Percentiles rank a stretch among this genome's conserved stretches.
Evolutionary conservation across 1,140 invertebrate species (phyloP).

Genomic region (Drosophila bocqueti): DNA sequence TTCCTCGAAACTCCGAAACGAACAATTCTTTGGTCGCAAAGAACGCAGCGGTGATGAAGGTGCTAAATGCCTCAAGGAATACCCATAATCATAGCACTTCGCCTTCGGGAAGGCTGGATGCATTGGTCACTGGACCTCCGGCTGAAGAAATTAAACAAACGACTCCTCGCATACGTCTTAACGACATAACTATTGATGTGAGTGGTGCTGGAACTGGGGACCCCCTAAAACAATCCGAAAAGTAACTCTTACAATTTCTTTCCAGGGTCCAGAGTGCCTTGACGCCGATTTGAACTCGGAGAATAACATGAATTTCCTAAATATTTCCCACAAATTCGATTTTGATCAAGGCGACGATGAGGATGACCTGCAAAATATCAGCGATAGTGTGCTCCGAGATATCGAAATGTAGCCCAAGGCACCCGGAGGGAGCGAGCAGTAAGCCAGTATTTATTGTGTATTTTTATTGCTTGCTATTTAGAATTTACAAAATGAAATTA

Average conservation of each 20-base stretch:
- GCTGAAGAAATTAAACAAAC: conserved; percentile 9
- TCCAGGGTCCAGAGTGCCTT: conserved; percentile 26
- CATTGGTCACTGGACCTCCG: conserved; percentile 54
- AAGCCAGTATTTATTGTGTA: conserved; percentile 15
- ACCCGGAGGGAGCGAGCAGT: background rate
- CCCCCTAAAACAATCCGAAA: background rate
- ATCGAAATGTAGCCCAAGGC: conserved; percentile 50
- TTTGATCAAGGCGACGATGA: conserved; percentile 31
- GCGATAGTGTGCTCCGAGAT: conserved; percentile 75
- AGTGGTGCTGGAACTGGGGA: background rate
- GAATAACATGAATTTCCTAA: conserved; percentile 31
- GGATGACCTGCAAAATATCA: conserved; percentile 67
- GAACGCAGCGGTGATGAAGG: conserved; percentile 66
- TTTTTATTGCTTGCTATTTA: background rate
- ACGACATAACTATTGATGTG: conserved; percentile 61
- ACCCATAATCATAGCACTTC: conserved; percentile 77
- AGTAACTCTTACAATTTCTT: background rate
- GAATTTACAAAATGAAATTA: background rate
- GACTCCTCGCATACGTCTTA: conserved; percentile 54
- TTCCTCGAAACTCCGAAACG: conserved; percentile 28
- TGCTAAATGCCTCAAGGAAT: conserved; percentile 69
- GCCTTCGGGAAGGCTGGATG: conserved; percentile 77
- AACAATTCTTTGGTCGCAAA: conserved; percentile 53
- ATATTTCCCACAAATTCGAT: conserved; percentile 23
- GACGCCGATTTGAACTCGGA: conserved; percentile 19